Percentiles rank a stretch among this genome's conserved stretches.
These are phyloP conservation scores for Macrotis lagotis DNA, from an alignment of 2,113 vertebrate species.

Conservation along the genomic window DNA sequence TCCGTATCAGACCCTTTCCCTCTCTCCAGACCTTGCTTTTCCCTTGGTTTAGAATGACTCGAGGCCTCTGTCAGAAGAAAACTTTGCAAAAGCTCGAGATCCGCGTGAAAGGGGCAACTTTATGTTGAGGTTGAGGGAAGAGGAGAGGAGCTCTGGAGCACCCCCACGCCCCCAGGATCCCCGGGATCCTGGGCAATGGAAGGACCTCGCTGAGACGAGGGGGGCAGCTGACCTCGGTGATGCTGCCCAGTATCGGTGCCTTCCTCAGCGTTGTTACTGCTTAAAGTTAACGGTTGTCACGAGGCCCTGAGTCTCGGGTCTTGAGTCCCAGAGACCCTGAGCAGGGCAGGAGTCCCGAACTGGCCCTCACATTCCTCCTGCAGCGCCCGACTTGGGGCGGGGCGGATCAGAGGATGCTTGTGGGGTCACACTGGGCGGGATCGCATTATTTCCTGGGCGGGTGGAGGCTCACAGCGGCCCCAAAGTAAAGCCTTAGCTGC, in stretches of 20 bases:
- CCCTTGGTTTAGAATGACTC: background rate
- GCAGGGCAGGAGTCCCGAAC: background rate
- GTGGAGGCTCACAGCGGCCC: background rate
- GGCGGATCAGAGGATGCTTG: background rate
- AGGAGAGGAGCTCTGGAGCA: background rate
- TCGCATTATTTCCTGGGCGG: background rate
- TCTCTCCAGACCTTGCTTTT: background rate
- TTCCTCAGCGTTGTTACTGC: background rate
- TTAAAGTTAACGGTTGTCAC: background rate
- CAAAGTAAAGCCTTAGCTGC: background rate
- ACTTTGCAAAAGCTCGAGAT: background rate
- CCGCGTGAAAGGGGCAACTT: background rate
- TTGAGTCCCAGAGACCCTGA: background rate
- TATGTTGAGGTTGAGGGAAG: background rate
- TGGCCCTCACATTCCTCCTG: background rate
- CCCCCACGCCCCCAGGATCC: background rate
- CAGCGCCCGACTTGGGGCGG: background rate
- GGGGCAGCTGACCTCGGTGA: background rate
- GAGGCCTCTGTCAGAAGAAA: background rate
- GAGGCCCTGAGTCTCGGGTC: background rate
- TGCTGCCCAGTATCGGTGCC: background rate
- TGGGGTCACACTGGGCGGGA: background rate
- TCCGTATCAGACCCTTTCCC: background rate
- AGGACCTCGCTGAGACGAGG: background rate
- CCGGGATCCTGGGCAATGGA: background rate